Conservation (phyloP, 2,888 invertebrate species). For the Plebejus argus region DNA sequence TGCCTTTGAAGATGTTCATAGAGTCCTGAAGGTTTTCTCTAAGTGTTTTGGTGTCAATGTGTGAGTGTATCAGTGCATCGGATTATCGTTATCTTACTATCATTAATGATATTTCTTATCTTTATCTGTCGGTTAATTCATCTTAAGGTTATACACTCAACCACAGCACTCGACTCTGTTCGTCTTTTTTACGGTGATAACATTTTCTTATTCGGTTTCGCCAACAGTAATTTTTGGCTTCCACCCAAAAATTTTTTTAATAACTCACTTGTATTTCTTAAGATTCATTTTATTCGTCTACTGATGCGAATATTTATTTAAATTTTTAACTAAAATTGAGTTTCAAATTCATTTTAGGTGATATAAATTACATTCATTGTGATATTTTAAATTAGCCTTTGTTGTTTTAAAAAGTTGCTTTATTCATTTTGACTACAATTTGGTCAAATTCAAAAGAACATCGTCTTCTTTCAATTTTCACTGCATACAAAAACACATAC, state of each 20-base stretch:
- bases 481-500: background rate
- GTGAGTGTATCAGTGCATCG: background rate
- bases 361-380: background rate
- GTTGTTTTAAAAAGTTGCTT: background rate
- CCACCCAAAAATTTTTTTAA: background rate
- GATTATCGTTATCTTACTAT: background rate
- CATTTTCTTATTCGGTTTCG: background rate
- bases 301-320: background rate
- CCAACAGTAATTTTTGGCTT: background rate
- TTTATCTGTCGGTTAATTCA: background rate
- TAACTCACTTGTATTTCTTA: background rate
- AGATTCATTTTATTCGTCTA: background rate
- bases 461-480: background rate
- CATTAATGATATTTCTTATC: background rate
- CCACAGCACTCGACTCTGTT: background rate
- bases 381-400: background rate
- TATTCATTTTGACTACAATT: background rate
- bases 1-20: background rate
- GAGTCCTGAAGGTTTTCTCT: background rate
- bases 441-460: background rate
- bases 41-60: background rate
- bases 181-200: background rate
- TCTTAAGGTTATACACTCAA: background rate
- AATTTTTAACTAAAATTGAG: background rate
- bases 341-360: background rate